Conservation (phyloP, 2,888 invertebrate species). For the Machimus atricapillus region DNA sequence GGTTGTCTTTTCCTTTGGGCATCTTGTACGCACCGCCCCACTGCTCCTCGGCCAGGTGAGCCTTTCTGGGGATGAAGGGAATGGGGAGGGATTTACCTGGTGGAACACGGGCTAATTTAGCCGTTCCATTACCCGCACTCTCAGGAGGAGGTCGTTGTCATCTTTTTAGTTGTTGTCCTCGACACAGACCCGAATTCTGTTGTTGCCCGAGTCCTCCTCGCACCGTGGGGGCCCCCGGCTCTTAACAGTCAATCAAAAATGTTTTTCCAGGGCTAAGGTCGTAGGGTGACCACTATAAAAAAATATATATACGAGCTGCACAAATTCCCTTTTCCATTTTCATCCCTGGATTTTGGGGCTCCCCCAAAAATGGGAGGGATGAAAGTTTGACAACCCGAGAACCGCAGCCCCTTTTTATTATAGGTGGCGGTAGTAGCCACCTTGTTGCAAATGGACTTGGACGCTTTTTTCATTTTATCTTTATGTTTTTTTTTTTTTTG, state of each 20-base stretch:
- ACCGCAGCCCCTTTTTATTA: not conserved
- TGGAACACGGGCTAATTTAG: not conserved
- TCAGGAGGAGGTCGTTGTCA: not conserved
- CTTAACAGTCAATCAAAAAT: not conserved
- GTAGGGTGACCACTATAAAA: not conserved
- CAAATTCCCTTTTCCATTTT: not conserved
- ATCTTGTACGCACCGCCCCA: not conserved
- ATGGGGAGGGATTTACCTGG: not conserved
- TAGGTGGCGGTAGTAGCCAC: not conserved
- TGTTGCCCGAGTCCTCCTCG: not conserved
- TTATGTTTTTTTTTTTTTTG: not conserved
- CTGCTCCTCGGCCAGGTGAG: not conserved
- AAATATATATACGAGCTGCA: not conserved
- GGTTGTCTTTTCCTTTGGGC: not conserved
- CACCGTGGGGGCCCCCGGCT: not conserved
- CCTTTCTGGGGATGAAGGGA: not conserved
- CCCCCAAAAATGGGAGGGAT: not conserved
- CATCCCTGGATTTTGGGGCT: not conserved
- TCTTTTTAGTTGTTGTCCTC: not conserved
- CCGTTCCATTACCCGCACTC: not conserved
- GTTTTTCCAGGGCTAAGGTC: not conserved
- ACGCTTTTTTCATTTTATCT: not conserved
- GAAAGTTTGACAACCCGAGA: not conserved
- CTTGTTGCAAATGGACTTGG: slow-evolving; percentile 4
- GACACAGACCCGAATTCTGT: not conserved